Conservation (phyloP, 2,113 vertebrate species). For the Physeter macrocephalus region DNA sequence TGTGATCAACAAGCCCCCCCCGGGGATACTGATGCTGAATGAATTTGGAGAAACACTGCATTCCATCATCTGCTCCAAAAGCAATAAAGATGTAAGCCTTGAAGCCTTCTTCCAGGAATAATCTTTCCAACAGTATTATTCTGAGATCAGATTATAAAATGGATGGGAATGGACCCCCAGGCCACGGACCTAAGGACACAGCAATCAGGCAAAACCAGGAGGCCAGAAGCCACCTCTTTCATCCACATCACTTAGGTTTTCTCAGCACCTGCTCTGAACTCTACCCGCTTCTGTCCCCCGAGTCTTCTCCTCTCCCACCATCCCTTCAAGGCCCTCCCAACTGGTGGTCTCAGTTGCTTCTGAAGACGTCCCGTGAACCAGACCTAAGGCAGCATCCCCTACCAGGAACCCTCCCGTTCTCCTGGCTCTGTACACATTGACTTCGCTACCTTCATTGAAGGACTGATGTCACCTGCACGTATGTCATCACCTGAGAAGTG, state of each 20-base stretch:
- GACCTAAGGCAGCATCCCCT: accelerated
- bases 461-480: accelerated
- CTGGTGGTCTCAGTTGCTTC: neutral
- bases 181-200: accelerated
- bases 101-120: neutral
- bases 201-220: neutral
- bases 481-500: accelerated
- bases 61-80: neutral
- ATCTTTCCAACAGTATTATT: too few relatives aligned
- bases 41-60: neutral
- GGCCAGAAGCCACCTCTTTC: neutral
- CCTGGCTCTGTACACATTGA: accelerated
- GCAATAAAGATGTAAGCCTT: neutral
- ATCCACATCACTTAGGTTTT: accelerated
- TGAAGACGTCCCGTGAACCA: accelerated
- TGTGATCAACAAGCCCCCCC: neutral
- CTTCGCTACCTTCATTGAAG: neutral
- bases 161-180: neutral
- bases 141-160: neutral
- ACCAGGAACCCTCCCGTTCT: accelerated
- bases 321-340: too few relatives aligned
- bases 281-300: too few relatives aligned
- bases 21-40: neutral
- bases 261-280: neutral
- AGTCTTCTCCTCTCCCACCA: neutral